Base-by-base conservation (phyloP, 2,797 vertebrate species). In the Hydrophis major region DNA sequence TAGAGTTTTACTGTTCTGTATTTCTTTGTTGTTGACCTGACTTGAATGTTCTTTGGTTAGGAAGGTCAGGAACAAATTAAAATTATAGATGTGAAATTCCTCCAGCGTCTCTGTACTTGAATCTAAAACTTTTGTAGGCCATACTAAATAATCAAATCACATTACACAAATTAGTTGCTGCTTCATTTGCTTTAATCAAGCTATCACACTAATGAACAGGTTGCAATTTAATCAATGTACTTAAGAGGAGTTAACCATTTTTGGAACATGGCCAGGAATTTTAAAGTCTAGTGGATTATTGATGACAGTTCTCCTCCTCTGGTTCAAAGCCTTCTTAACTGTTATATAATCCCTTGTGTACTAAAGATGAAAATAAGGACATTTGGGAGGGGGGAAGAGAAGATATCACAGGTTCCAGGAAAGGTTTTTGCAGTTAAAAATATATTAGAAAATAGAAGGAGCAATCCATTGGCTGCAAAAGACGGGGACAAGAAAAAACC, bases 211-310 rank as follows among this genome's bases (percentile, higher is more conserved):
- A 60, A 37, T 59, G 57, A 88, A 88, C 55, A 32, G 87, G 56
- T 88, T 59, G 57, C 87, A 59, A 88, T 88, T 59, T 37, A 88
- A 88, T 88, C 87, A 88, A 88, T 56, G 50, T n/a, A 87, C 78
- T 88, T 32, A 69, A 32, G 25, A 32, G n/a, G 28, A 32, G 28
- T 4, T 89, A 18, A 66, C 6, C 50, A 10, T 89, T 90, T 20
- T 74, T 27, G 47, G 50, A 56, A 66, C 18, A n/a, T 56, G 53
- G n/a, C 50, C 42, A n/a, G 27, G 28, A 69, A 32, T n/a, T 53
- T 32, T 37, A 55, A 69, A 90, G 16, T 56, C 47, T 28, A 14
- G 42, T 50, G 57, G 27, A 89, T 42, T 37, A 59, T 60, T 59
- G 28, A 37, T 88, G 56, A 88, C 60, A 47, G 47, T 47, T 89